phyloP scores from a whole-genome alignment of 2,888 invertebrate species.

The Euproctis similis region DNA sequence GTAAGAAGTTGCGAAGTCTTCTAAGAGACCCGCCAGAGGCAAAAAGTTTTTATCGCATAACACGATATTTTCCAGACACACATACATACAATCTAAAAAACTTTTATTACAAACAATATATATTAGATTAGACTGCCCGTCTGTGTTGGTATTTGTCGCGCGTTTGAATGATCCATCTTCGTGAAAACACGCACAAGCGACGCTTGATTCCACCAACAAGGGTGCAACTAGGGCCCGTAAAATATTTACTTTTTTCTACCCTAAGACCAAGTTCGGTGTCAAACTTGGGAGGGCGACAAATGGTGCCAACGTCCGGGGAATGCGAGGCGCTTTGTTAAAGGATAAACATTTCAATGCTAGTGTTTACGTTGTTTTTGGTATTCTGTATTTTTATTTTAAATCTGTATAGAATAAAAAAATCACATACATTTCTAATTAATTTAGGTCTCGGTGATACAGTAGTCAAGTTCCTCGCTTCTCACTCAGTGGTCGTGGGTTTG shows the following conservation, averaged over 20 bases:
- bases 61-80: too few relatives aligned
- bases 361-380: slow-evolving; percentile 18
- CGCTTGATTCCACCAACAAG: slow-evolving; percentile 72
- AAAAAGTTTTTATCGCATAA: too few relatives aligned
- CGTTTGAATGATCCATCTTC: slow-evolving; percentile 65
- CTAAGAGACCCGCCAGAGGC: too few relatives aligned
- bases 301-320: slow-evolving; percentile 36
- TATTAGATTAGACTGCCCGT: slow-evolving; percentile 40
- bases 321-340: slow-evolving; percentile 37
- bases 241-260: slow-evolving; percentile 62
- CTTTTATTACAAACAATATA: too few relatives aligned
- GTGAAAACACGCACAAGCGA: slow-evolving; percentile 66
- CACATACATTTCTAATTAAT: too few relatives aligned
- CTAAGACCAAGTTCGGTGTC: slow-evolving; percentile 52
- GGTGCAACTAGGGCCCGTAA: slow-evolving; percentile 53
- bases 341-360: slow-evolving; percentile 27
- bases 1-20: too few relatives aligned
- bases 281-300: slow-evolving; percentile 54
- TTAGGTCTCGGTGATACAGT: too few relatives aligned
- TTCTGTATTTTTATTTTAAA: too few relatives aligned
- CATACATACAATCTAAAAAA: too few relatives aligned
- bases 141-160: slow-evolving; percentile 30
- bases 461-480: too few relatives aligned
- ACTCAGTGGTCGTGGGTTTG: too few relatives aligned
- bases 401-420: too few relatives aligned